Conservation (phyloP, 2,888 invertebrate genomes). For the Drosophila hamatofila region DNA sequence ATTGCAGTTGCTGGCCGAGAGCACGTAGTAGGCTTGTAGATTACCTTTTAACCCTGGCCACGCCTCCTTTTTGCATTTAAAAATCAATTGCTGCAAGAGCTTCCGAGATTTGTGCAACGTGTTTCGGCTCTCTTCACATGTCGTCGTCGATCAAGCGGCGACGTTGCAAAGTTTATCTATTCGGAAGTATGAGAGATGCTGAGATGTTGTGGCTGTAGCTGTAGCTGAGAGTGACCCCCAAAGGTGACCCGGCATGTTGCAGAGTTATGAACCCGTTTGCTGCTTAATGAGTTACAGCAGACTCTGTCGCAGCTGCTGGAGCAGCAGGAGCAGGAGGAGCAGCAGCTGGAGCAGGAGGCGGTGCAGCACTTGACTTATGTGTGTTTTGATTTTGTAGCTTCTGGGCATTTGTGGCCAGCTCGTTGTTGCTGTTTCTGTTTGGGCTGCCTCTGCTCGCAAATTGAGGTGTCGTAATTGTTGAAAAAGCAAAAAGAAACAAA, state of each 20-base stretch:
- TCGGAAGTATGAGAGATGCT: constrained; percentile 56
- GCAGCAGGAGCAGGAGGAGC: constrained; percentile 14
- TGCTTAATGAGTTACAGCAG: constrained; percentile 68
- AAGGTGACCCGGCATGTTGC: constrained; percentile 43
- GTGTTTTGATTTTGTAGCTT: constrained; percentile 72
- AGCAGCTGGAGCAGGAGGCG: constrained; percentile 35
- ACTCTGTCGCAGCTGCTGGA: constrained; percentile 32
- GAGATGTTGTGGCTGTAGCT: constrained; percentile 14
- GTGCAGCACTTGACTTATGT: constrained; percentile 35
- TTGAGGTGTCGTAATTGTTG: constrained; percentile 79
- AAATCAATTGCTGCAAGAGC: constrained; percentile 43
- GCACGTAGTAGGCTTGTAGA: constrained; percentile 56
- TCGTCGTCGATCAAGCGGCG: constrained; percentile 24
- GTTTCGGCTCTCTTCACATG: constrained; percentile 48
- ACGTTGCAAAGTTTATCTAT: constrained; percentile 64
- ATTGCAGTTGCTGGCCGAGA: constrained; percentile 67
- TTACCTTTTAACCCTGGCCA: constrained; percentile 18
- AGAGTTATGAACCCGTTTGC: constrained; percentile 78
- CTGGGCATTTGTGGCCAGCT: constrained; percentile 62
- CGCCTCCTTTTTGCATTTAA: constrained; percentile 29
- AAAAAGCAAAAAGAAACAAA: constrained; percentile 18
- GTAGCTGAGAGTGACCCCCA: constrained; percentile 29
- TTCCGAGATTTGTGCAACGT: constrained; percentile 7
- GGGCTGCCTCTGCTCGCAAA: constrained; percentile 42
- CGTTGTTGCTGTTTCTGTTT: neutral